Evolutionary conservation across 2,888 invertebrate species (phyloP).

Genomic region (Gortyna flavago): DNA sequence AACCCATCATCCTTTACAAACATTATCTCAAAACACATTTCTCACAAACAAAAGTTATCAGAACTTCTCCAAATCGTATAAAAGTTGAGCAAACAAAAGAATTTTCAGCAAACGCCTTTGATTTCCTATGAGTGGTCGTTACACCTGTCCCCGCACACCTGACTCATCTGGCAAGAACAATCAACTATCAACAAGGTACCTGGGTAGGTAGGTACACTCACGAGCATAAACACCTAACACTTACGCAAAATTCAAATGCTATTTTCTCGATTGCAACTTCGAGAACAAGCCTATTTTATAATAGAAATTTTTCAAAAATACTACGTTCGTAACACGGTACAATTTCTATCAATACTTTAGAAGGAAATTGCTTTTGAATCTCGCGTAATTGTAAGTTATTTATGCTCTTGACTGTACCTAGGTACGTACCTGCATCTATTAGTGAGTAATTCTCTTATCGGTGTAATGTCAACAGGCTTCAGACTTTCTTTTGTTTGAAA

Average conservation of each 20-base stretch:
- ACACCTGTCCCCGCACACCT: slow-evolving; percentile 54
- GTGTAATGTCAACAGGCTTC: slow-evolving; percentile 45
- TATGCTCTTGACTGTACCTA: background rate
- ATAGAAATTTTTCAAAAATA: background rate
- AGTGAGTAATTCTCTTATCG: slow-evolving; percentile 57
- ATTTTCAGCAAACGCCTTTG: slow-evolving; percentile 34
- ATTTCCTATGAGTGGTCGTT: slow-evolving; percentile 12
- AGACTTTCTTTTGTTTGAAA: slow-evolving; percentile 41
- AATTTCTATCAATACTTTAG: background rate
- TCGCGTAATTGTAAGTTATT: background rate
- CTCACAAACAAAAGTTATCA: slow-evolving; percentile 17
- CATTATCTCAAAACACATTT: background rate
- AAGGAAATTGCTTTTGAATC: background rate
- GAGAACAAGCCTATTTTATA: background rate
- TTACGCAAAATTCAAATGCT: background rate
- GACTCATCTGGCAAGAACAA: slow-evolving; percentile 55
- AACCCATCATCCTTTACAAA: background rate
- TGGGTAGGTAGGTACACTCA: background rate
- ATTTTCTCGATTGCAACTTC: background rate
- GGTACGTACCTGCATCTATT: slow-evolving; percentile 28
- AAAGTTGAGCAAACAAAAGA: slow-evolving; percentile 41
- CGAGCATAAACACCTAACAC: background rate
- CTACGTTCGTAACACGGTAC: background rate
- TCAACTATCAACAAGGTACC: slow-evolving; percentile 52
- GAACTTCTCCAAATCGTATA: slow-evolving; percentile 6